Percentiles rank a stretch among this genome's conserved stretches.
phyloP scores from a whole-genome alignment of 2,888 invertebrate species.

The Cryptosula pallasiana region DNA sequence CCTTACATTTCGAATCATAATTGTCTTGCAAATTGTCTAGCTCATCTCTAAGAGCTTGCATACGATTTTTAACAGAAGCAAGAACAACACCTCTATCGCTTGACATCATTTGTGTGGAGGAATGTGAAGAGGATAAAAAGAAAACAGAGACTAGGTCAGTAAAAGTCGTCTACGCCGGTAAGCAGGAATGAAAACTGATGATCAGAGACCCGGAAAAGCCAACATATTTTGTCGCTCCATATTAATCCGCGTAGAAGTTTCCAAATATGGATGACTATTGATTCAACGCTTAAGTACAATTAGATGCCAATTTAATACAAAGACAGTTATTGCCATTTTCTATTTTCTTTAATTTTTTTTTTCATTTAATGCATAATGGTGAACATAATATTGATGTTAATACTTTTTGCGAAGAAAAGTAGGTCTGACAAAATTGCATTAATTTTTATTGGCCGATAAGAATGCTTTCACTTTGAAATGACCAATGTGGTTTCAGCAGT shows the following conservation, averaged over 20 bases:
- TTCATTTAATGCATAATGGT: no score
- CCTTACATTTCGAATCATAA: slow-evolving; percentile 20
- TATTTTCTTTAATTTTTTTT: no score
- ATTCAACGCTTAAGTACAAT: no score
- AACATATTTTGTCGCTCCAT: not conserved
- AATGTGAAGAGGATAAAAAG: not conserved
- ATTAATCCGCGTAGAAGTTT: not conserved
- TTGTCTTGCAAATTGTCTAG: slow-evolving; percentile 17
- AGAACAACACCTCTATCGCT: slow-evolving; percentile 17
- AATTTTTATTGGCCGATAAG: no score
- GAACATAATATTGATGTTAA: no score
- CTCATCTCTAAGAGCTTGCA: slow-evolving; percentile 24
- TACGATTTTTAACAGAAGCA: not conserved
- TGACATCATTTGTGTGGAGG: not conserved
- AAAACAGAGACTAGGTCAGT: not conserved
- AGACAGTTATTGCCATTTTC: no score
- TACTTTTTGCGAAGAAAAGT: no score
- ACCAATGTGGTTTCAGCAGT: no score
- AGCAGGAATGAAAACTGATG: not conserved
- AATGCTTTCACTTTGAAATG: no score
- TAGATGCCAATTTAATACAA: no score
- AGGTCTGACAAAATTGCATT: no score
- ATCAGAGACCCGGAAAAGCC: slow-evolving; percentile 19
- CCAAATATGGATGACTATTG: no score
- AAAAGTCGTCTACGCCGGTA: not conserved